phyloP scores from a whole-genome alignment of 2,888 invertebrate genomes.

The Junonia oenone region DNA sequence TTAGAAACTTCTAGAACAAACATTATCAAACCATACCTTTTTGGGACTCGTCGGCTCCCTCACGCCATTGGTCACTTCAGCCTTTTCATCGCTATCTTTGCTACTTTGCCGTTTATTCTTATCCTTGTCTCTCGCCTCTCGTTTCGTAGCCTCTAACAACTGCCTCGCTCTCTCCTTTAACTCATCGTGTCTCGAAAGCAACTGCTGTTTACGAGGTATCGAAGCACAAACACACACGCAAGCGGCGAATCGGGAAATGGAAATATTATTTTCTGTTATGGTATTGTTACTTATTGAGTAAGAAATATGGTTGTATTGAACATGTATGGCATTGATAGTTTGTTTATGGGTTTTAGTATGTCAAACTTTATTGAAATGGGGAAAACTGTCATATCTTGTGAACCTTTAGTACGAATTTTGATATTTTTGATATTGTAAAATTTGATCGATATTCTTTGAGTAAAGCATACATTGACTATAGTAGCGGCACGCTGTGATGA shows the following conservation, averaged over 20 bases:
- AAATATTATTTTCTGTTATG: conserved; percentile 38
- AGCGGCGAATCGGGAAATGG: conserved; percentile 46
- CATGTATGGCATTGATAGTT: no score
- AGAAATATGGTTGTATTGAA: no score
- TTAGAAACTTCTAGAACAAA: no score
- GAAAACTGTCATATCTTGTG: no score
- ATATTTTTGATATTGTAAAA: no score
- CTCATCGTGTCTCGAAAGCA: conserved; percentile 89
- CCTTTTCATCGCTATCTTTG: conserved; percentile 80
- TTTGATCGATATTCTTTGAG: no score
- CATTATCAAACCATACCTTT: conserved; percentile 63
- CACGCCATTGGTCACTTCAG: conserved; percentile 77
- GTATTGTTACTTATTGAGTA: background rate
- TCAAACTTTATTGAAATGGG: no score
- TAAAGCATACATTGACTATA: no score
- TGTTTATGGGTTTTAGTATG: no score
- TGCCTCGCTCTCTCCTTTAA: conserved; percentile 90
- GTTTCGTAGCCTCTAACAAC: conserved; percentile 88
- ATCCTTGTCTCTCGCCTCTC: conserved; percentile 80
- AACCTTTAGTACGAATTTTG: no score
- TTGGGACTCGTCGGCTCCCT: conserved; percentile 59
- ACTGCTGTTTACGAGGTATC: conserved; percentile 74
- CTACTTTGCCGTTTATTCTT: conserved; percentile 50
- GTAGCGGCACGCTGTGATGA: no score
- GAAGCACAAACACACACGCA: conserved; percentile 48